A percentile compares a stretch with the other conserved stretches of the same genome.
Conservation (phyloP, 2,797 vertebrate species). For the Acrossocheilus wenchowensis region DNA sequence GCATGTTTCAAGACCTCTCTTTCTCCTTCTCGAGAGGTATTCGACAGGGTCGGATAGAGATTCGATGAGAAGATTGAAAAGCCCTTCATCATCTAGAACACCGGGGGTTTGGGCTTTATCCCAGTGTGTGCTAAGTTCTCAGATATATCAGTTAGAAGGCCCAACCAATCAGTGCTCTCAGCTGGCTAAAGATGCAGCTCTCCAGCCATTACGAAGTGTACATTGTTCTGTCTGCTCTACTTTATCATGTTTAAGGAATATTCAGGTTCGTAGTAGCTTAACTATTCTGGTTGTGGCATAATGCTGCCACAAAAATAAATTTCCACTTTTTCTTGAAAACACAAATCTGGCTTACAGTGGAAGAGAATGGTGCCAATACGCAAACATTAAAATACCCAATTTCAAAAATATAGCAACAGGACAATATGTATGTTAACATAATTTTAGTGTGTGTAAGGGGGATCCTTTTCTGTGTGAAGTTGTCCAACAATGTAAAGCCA, state of each 20-base stretch:
- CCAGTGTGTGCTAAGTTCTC: constrained; percentile 64
- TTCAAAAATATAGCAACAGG: not conserved
- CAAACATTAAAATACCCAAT: not conserved
- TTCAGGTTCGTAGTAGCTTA: not conserved
- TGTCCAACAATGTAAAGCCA: not conserved
- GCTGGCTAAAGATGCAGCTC: constrained; percentile 27
- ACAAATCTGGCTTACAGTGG: not conserved
- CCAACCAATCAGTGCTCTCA: constrained; percentile 74
- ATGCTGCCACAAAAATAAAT: not conserved
- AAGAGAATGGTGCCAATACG: not conserved
- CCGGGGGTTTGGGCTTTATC: constrained; percentile 64
- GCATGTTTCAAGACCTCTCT: constrained; percentile 26
- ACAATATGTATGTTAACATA: not conserved
- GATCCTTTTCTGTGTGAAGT: not conserved
- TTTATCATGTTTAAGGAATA: not conserved
- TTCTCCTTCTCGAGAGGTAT: constrained; percentile 27
- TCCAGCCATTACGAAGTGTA: constrained; percentile 27
- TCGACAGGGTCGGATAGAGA: constrained; percentile 69
- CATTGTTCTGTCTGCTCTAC: not conserved
- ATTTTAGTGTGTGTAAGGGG: not conserved
- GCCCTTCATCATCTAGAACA: constrained; percentile 70
- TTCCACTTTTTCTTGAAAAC: not conserved
- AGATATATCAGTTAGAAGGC: constrained; percentile 76
- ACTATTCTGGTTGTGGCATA: not conserved
- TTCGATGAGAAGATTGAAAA: constrained; percentile 75